These are phyloP conservation scores for Tinamus major DNA, from an alignment of 2,797 vertebrate species.

Conservation along the genomic window DNA sequence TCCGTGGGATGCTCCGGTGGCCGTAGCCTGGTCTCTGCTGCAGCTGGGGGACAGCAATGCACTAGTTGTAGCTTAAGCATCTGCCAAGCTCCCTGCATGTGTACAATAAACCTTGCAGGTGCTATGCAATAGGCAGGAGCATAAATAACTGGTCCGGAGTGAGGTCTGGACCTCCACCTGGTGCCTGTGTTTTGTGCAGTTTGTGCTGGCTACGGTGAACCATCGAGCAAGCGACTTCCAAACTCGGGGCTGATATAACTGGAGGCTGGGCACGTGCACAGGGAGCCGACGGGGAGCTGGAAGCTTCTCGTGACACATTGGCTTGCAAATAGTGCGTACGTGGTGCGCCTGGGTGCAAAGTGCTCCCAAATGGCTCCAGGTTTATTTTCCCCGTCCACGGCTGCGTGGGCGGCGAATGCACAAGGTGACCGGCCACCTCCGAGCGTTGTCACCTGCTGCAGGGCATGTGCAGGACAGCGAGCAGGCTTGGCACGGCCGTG, in stretches of 20 bases:
- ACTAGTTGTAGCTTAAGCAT: background rate
- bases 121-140: background rate
- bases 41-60: background rate
- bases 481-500: background rate
- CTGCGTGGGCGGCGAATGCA: background rate
- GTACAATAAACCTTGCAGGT: accelerated
- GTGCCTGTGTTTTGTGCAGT: background rate
- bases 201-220: accelerated
- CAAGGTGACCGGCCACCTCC: background rate
- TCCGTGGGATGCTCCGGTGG: background rate
- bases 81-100: accelerated
- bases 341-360: background rate
- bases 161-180: background rate
- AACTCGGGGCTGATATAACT: background rate
- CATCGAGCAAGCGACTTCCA: no score
- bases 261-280: accelerated
- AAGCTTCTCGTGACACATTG: background rate
- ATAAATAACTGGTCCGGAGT: background rate
- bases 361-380: background rate
- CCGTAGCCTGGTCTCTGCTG: background rate
- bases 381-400: background rate
- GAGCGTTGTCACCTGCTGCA: no score
- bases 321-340: accelerated
- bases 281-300: background rate
- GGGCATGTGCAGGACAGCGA: background rate